phyloP scores from a whole-genome alignment of 1,140 invertebrate species.

The Drosophila arawakana region DNA sequence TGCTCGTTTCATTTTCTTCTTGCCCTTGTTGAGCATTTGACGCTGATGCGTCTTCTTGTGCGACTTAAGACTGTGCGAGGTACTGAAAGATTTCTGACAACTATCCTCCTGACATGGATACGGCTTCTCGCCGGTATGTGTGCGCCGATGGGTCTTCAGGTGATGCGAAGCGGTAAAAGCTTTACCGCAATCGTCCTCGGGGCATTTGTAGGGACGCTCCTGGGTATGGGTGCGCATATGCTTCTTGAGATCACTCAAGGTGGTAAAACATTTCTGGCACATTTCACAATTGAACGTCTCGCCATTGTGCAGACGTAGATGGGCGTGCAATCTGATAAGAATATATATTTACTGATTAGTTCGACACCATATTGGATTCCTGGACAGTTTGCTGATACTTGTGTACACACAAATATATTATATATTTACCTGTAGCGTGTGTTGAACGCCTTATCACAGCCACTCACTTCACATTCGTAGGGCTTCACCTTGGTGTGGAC shows the following conservation, averaged over 20 bases:
- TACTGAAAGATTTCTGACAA: constrained; percentile 92
- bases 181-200: constrained; percentile 93
- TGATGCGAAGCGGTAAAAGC: constrained; percentile 97
- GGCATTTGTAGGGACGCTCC: constrained; percentile 95
- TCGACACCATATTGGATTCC: constrained; percentile 19
- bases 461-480: constrained; percentile 91
- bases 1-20: constrained; percentile 58
- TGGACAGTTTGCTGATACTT: constrained; percentile 18
- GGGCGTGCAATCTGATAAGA: constrained; percentile 91
- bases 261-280: constrained; percentile 97
- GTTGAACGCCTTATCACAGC: constrained; percentile 97
- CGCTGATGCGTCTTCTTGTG: constrained; percentile 89
- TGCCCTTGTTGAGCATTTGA: constrained; percentile 64
- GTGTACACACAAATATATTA: not conserved
- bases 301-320: constrained; percentile 96
- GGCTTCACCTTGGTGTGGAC: constrained; percentile 98
- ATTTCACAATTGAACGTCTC: constrained; percentile 97
- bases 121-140: constrained; percentile 87
- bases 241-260: constrained; percentile 96
- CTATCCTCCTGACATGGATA: constrained; percentile 90
- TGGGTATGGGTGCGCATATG: constrained; percentile 96
- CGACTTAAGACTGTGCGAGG: constrained; percentile 92
- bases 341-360: constrained; percentile 36
- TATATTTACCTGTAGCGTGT: constrained; percentile 91
- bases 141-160: constrained; percentile 91